phyloP scores from a whole-genome alignment of 1,140 invertebrate genomes.

The Venturia canescens region DNA sequence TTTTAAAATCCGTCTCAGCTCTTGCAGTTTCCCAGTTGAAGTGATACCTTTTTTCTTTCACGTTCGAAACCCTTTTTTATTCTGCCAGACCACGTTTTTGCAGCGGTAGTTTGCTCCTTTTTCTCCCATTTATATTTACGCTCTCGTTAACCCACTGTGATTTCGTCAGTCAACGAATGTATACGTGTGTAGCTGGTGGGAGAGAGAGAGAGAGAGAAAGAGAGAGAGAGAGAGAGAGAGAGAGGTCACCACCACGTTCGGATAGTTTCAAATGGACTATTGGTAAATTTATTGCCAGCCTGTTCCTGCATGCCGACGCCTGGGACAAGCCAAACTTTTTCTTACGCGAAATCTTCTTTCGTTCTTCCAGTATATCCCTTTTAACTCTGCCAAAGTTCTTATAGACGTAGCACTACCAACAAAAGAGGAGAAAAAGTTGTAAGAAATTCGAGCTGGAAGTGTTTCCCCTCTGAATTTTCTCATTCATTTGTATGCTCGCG shows the following conservation, averaged over 20 bases:
- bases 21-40: no score
- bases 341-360: background rate
- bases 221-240: no score
- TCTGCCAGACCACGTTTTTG: background rate
- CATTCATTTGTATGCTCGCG: background rate
- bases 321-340: constrained; percentile 31
- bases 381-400: constrained; percentile 25
- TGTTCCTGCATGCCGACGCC: constrained; percentile 5
- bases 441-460: background rate
- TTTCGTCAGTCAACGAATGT: constrained; percentile 53
- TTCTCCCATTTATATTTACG: constrained; percentile 53
- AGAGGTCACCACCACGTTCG: no score
- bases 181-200: constrained; percentile 40
- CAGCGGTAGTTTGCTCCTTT: constrained; percentile 26
- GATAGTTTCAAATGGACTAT: constrained; percentile 56
- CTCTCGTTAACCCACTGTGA: constrained; percentile 57
- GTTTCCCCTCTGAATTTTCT: background rate
- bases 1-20: no score
- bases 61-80: background rate
- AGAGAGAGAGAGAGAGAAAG: no score
- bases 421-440: background rate
- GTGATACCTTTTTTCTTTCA: background rate
- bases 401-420: background rate
- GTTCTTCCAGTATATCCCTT: background rate
- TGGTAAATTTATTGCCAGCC: constrained; percentile 50